phyloP scores from a whole-genome alignment of 2,888 invertebrate genomes.

The Blastobasis adustella region DNA sequence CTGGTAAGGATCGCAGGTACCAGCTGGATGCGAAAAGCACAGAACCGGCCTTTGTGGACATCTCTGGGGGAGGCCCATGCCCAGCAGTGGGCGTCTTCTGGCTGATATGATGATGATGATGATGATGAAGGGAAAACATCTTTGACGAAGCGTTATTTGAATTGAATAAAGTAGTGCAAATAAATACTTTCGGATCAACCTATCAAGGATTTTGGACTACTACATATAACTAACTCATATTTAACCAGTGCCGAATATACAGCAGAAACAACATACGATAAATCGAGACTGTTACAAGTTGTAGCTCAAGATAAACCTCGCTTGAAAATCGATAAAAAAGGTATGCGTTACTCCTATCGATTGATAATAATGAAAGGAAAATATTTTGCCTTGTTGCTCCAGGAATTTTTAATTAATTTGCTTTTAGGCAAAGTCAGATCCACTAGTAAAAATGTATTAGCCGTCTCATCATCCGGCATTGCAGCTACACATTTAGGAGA shows the following conservation, averaged over 20 bases:
- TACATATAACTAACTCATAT: constrained; percentile 21
- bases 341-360: constrained; percentile 9
- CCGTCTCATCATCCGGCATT: not conserved
- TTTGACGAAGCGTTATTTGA: no score
- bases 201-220: constrained; percentile 20
- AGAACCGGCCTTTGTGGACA: no score
- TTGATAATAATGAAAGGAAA: constrained; percentile 3
- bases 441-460: not conserved
- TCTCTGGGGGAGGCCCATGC: no score
- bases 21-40: no score
- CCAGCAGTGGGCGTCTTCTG: no score
- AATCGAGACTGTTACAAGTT: constrained; percentile 17
- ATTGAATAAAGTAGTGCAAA: no score
- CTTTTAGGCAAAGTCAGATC: not conserved
- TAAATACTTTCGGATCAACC: constrained; percentile 11
- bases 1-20: no score
- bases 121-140: no score
- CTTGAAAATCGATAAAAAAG: constrained; percentile 21
- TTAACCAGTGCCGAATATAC: constrained; percentile 22
- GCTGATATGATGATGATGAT: no score
- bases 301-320: constrained; percentile 21
- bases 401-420: not conserved
- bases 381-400: not conserved
- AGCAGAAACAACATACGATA: constrained; percentile 21
- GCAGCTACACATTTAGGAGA: not conserved